Evolutionary conservation across 2,797 vertebrate genomes (phyloP).

Genomic region (Xiphorhynchus erythropygius): DNA sequence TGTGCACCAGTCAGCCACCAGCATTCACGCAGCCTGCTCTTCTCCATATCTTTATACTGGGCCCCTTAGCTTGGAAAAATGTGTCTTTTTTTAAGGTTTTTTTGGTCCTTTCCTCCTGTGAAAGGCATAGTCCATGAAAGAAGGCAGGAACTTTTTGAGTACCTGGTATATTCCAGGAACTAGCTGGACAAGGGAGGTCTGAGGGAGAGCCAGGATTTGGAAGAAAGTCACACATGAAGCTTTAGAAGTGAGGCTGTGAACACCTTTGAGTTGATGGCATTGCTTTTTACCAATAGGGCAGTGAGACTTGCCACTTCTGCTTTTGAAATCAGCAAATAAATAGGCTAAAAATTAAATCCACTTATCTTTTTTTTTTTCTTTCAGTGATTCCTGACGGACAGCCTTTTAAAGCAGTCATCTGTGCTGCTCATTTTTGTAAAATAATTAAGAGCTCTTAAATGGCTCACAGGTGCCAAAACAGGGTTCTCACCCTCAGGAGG

Average conservation of each 20-base stretch:
- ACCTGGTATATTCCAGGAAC: neutral
- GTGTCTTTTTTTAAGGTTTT: fast-evolving
- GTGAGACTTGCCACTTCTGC: neutral
- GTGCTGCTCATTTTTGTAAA: neutral
- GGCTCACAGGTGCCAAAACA: fast-evolving
- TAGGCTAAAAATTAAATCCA: neutral
- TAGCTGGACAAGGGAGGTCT: neutral
- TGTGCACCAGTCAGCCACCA: neutral
- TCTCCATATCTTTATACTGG: neutral
- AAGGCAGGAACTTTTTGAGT: neutral
- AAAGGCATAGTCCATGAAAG: neutral
- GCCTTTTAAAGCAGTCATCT: neutral
- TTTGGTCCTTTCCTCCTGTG: neutral
- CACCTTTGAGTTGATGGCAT: neutral
- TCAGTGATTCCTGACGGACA: neutral
- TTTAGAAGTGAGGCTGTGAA: neutral
- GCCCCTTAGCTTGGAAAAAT: neutral
- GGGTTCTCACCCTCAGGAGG: neutral
- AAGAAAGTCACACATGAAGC: fast-evolving
- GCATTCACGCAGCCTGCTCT: neutral
- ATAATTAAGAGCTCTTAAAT: neutral
- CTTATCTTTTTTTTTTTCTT: neutral
- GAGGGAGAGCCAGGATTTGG: neutral
- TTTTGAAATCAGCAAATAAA: neutral
- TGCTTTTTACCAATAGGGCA: neutral